Conservation (phyloP, 1,140 invertebrate genomes). For the Zaprionus nigranus region DNA sequence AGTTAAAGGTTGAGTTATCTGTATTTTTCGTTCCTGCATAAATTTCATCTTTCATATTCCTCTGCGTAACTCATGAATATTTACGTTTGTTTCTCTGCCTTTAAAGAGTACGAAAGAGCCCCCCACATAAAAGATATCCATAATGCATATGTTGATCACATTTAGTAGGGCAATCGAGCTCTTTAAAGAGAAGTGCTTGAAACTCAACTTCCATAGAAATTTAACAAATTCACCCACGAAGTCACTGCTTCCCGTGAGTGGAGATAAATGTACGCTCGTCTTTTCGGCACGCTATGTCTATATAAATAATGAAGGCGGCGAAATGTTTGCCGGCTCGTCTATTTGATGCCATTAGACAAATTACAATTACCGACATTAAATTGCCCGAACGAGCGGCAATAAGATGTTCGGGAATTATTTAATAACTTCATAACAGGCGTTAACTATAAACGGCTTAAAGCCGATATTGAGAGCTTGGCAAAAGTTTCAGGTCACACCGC, state of each 20-base stretch:
- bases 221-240: background rate
- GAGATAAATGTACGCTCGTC: slow-evolving; percentile 5
- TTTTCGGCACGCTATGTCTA: background rate
- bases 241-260: background rate
- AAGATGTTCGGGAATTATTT: slow-evolving; percentile 28
- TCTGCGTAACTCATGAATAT: slow-evolving; percentile 13
- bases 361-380: slow-evolving; percentile 35
- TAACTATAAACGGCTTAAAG: slow-evolving; percentile 58
- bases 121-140: background rate
- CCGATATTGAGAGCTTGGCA: slow-evolving; percentile 1
- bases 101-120: background rate
- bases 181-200: background rate
- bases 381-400: slow-evolving; percentile 23
- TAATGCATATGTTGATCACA: slow-evolving; percentile 4
- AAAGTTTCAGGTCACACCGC: background rate
- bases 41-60: background rate
- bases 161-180: background rate
- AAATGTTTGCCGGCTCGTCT: slow-evolving; percentile 16
- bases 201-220: background rate
- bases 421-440: slow-evolving; percentile 39
- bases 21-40: background rate
- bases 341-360: slow-evolving; percentile 29
- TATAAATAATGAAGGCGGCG: slow-evolving; percentile 10
- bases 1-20: background rate
- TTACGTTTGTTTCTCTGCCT: background rate